phyloP scores from a whole-genome alignment of 1,140 invertebrate species.

The Cyphomyrmex costatus region DNA sequence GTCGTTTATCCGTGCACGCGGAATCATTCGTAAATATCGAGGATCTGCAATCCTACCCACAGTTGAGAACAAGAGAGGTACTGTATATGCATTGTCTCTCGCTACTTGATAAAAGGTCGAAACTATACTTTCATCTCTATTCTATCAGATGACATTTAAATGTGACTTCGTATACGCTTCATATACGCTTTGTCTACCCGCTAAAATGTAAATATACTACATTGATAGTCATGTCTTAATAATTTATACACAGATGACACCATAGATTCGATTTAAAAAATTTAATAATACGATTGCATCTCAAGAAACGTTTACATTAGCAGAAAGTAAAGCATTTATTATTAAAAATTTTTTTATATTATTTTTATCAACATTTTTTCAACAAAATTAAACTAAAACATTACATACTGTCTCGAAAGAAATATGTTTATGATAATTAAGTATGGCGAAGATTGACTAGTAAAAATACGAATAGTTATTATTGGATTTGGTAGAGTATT shows the following conservation, averaged over 20 bases:
- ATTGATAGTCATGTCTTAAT: neutral
- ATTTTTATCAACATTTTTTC: neutral
- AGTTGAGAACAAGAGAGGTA: constrained; percentile 5
- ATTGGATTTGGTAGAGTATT: neutral
- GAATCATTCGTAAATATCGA: constrained; percentile 53
- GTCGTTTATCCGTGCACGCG: constrained; percentile 45
- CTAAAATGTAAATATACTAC: too few species aligned
- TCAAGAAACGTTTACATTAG: too few species aligned
- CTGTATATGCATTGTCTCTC: neutral
- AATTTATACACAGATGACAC: neutral
- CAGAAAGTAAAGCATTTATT: neutral
- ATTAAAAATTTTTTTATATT: neutral
- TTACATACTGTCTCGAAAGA: neutral
- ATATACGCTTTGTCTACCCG: neutral
- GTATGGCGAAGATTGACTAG: neutral
- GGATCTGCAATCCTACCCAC: constrained; percentile 33
- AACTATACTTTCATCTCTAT: constrained; percentile 11
- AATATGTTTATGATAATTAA: neutral
- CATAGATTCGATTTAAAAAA: neutral
- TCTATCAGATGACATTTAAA: constrained; percentile 51
- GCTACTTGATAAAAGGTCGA: constrained; percentile 4
- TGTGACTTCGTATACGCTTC: neutral
- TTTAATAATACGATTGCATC: neutral
- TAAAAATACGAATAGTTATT: constrained; percentile 17
- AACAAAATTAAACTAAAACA: neutral